These are phyloP conservation scores for Ranitomeya variabilis DNA, from an alignment of 2,113 vertebrate species.

Conservation along the genomic window DNA sequence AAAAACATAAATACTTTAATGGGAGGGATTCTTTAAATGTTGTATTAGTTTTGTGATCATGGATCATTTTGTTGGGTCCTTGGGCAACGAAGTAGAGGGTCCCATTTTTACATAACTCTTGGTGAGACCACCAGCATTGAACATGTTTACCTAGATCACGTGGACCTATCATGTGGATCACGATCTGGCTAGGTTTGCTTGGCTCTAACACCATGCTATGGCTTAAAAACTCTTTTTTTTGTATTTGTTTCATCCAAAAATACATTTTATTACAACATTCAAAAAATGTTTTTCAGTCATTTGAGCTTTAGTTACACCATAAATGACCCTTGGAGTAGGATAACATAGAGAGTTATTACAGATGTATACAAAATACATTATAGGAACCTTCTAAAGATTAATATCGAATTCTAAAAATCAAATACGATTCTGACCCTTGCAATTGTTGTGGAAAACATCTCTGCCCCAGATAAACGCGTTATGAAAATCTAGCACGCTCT, in stretches of 20 bases:
- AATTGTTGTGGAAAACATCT: not conserved
- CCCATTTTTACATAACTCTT: no score
- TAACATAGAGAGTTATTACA: not conserved
- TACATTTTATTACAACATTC: not conserved
- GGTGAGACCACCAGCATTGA: no score
- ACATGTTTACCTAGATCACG: no score
- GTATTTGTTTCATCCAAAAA: not conserved
- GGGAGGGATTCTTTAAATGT: no score
- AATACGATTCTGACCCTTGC: not conserved
- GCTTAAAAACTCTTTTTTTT: not conserved
- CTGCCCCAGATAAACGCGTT: slow-evolving; percentile 10
- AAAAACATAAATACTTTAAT: no score
- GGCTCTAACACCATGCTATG: not conserved
- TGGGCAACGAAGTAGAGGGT: no score
- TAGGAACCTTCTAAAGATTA: not conserved
- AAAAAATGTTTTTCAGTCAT: no score
- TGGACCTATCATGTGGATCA: no score
- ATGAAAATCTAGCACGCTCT: not conserved
- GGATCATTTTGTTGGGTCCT: no score
- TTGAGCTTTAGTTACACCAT: not conserved
- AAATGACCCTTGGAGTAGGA: not conserved
- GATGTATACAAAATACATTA: not conserved
- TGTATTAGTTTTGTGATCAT: no score
- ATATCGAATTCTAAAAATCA: not conserved
- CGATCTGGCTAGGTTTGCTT: no score